phyloP scores from a whole-genome alignment of 2,888 invertebrate genomes.

The Caenorhabditis sp. region DNA sequence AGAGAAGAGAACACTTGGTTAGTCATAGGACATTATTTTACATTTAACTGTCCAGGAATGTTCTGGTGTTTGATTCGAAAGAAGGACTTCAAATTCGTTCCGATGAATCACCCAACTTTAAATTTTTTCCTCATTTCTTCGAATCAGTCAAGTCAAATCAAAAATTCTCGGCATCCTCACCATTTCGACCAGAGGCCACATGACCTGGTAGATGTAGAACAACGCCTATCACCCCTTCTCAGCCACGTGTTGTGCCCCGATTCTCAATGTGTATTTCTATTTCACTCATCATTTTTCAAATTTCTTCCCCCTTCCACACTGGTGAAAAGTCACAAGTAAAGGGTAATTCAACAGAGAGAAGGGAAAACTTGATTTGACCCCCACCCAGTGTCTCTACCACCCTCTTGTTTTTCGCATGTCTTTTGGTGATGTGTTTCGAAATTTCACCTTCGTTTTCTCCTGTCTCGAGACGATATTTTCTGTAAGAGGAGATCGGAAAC shows the following conservation, averaged over 20 bases:
- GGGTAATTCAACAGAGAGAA: conserved; percentile 55
- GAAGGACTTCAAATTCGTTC: conserved; percentile 4
- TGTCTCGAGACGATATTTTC: conserved; percentile 28
- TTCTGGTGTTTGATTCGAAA: conserved; percentile 1
- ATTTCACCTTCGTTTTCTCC: not conserved
- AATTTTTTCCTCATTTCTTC: conserved; percentile 10
- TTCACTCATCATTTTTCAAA: conserved; percentile 41
- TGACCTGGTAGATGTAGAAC: conserved; percentile 24
- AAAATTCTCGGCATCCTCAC: conserved; percentile 1
- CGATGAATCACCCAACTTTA: conserved; percentile 30
- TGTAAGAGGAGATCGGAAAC: conserved; percentile 55
- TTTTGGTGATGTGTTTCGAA: conserved; percentile 18
- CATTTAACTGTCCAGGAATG: not conserved
- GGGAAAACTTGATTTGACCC: conserved; percentile 50
- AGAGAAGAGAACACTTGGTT: conserved; percentile 1
- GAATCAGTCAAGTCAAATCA: no score
- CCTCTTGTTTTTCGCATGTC: conserved; percentile 28
- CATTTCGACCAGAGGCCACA: conserved; percentile 24
- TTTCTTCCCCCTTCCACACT: conserved; percentile 8
- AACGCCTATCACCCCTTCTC: conserved; percentile 30
- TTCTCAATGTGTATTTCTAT: conserved; percentile 18
- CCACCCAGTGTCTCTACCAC: not conserved
- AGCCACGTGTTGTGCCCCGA: conserved; percentile 15
- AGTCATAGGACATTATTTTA: not conserved
- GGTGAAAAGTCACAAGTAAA: conserved; percentile 56